A percentile compares a stretch with the other conserved stretches of the same genome.
phyloP scores from a whole-genome alignment of 2,888 invertebrate genomes.

The Augochlorella aurata region DNA sequence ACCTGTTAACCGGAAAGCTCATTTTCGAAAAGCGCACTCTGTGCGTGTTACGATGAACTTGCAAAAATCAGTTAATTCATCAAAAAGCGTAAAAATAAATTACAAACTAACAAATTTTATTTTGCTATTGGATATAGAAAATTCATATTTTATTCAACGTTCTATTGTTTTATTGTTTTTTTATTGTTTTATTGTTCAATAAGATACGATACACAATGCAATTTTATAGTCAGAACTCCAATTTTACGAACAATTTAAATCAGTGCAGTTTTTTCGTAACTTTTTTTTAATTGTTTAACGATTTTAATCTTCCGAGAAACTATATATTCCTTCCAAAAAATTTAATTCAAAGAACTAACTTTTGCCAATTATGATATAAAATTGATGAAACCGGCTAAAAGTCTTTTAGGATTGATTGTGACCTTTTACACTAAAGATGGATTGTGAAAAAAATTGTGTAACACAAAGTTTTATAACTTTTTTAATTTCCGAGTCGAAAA shows the following conservation, averaged over 20 bases:
- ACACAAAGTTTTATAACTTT: not conserved
- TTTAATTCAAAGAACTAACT: not conserved
- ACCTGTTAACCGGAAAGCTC: not conserved
- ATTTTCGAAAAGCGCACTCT: slow-evolving; percentile 5
- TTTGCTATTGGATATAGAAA: not conserved
- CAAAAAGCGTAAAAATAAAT: not conserved
- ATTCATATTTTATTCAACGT: not conserved
- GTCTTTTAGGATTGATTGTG: not conserved
- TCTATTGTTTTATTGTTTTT: not conserved
- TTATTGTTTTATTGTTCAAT: not conserved
- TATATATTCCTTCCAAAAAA: not conserved
- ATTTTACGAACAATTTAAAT: not conserved
- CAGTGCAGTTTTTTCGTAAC: not conserved
- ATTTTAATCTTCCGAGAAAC: not conserved
- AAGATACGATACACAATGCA: not conserved
- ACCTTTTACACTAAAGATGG: not conserved
- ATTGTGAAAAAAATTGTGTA: not conserved
- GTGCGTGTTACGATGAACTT: not conserved
- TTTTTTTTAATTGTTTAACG: no score
- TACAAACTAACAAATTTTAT: not conserved
- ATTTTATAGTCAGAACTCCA: not conserved
- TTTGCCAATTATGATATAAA: not conserved
- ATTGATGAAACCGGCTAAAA: not conserved
- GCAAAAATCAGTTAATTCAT: not conserved
- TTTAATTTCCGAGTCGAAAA: not conserved